Percentiles rank a stretch among this genome's conserved stretches.
phyloP scores from a whole-genome alignment of 2,113 vertebrate genomes.

The Ptilorrhoa leucosticta region DNA sequence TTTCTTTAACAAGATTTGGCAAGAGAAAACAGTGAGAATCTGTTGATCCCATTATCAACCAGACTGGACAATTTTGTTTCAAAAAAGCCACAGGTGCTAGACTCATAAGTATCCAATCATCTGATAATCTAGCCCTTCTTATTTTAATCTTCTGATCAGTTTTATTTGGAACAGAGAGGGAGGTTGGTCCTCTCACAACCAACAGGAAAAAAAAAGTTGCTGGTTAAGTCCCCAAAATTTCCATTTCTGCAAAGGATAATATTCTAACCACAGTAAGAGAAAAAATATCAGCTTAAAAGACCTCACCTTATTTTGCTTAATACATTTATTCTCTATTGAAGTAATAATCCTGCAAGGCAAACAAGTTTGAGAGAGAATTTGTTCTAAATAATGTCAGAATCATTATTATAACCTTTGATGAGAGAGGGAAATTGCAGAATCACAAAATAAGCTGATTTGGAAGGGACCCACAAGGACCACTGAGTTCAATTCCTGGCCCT shows the following conservation, averaged over 20 bases:
- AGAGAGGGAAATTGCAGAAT: background rate
- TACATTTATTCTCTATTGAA: background rate
- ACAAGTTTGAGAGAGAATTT: background rate
- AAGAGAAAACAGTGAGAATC: background rate
- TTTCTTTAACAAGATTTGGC: background rate
- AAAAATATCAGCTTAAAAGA: background rate
- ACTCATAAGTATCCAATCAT: background rate
- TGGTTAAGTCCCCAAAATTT: background rate
- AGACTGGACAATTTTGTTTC: background rate
- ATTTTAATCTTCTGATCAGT: background rate
- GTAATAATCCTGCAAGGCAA: background rate
- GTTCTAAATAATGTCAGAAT: background rate
- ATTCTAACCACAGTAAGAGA: background rate
- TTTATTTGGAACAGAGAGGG: background rate
- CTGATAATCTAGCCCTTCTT: background rate
- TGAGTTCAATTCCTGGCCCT: rapidly evolving
- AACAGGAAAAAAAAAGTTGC: background rate
- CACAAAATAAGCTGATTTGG: background rate
- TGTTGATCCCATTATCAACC: background rate
- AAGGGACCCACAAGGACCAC: background rate
- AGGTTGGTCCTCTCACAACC: background rate
- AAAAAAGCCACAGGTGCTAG: background rate
- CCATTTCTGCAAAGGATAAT: background rate
- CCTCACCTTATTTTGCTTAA: background rate
- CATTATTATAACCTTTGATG: background rate